These are phyloP conservation scores for Keiferia lycopersicella DNA, from an alignment of 2,888 invertebrate genomes.

Conservation along the genomic window DNA sequence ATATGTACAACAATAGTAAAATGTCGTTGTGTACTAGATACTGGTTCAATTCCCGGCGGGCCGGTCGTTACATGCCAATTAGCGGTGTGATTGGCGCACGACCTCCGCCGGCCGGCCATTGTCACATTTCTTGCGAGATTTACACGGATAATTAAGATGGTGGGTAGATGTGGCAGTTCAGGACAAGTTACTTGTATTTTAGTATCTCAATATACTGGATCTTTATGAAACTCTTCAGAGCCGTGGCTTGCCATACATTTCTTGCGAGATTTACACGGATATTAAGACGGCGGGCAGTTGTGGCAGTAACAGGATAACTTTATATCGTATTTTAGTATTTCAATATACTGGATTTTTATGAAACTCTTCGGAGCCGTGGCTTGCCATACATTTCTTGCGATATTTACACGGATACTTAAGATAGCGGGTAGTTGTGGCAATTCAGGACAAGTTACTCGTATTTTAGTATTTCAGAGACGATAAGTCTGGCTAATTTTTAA, in stretches of 20 bases:
- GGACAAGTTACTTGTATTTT: too few species aligned
- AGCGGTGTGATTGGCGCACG: constrained; percentile 59
- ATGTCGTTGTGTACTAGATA: constrained; percentile 8
- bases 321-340: too few species aligned
- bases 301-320: too few species aligned
- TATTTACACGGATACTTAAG: not conserved
- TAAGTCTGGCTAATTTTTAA: not conserved
- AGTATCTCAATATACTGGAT: not conserved
- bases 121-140: constrained; percentile 32
- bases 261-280: too few species aligned
- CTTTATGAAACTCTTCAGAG: too few species aligned
- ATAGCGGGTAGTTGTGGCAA: not conserved
- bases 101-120: constrained; percentile 49
- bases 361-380: not conserved
- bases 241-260: not conserved
- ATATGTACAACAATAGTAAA: constrained; percentile 9
- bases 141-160: constrained; percentile 23
- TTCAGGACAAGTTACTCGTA: not conserved
- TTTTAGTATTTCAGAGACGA: not conserved
- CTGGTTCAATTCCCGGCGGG: constrained; percentile 33
- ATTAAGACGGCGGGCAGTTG: not conserved
- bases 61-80: constrained; percentile 59
- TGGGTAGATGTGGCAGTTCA: not conserved
- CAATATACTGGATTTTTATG: too few species aligned
- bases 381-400: not conserved